Conservation (phyloP, 2,797 vertebrate genomes). For the Catostomus latipinnis region DNA sequence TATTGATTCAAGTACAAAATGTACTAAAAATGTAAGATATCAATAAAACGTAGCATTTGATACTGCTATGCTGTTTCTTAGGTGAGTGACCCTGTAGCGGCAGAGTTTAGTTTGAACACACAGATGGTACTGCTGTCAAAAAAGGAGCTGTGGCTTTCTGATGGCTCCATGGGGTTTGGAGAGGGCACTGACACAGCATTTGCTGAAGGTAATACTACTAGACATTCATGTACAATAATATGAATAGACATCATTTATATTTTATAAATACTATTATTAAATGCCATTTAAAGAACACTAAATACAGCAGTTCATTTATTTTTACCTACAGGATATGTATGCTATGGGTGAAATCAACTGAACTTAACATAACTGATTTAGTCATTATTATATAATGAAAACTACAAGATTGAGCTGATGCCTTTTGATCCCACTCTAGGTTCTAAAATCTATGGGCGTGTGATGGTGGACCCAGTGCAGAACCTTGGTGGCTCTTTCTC, state of each 20-base stretch:
- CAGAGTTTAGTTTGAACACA: conserved; percentile 87
- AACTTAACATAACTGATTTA: too few relatives aligned
- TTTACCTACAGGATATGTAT: too few relatives aligned
- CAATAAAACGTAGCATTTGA: not conserved
- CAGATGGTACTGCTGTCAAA: conserved; percentile 87
- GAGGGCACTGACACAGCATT: conserved; percentile 83
- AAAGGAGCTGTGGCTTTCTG: conserved; percentile 85
- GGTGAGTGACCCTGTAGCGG: conserved; percentile 86
- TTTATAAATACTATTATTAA: too few relatives aligned
- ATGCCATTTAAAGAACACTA: too few relatives aligned
- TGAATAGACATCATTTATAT: too few relatives aligned
- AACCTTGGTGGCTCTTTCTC: conserved; percentile 85
- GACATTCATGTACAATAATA: too few relatives aligned
- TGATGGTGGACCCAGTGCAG: conserved; percentile 85
- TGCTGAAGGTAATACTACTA: conserved; percentile 75
- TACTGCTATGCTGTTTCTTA: conserved; percentile 50
- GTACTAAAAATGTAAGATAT: not conserved
- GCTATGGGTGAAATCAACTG: too few relatives aligned
- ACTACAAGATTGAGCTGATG: not conserved
- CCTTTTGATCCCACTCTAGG: conserved; percentile 61
- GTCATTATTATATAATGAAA: too few relatives aligned
- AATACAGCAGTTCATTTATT: too few relatives aligned
- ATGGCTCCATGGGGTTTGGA: conserved; percentile 86
- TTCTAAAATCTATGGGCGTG: conserved; percentile 77
- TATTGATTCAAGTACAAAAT: not conserved